These are phyloP conservation scores for Elachura formosa DNA, from an alignment of 2,113 vertebrate genomes.

Conservation along the genomic window DNA sequence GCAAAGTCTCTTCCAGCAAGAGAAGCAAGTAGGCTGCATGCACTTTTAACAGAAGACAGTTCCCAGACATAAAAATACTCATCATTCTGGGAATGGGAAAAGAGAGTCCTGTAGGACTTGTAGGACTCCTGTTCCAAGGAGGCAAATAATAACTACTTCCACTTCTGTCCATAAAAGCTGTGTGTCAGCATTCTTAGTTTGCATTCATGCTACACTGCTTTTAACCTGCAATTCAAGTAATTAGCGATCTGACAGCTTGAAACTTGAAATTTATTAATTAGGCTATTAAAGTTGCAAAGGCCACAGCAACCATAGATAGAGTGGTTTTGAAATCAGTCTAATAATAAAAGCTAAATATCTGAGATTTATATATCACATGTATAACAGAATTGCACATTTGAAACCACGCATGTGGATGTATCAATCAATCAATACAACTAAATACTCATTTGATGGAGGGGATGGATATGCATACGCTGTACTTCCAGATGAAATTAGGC, in stretches of 20 bases:
- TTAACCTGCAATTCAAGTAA: slow-evolving; percentile 54
- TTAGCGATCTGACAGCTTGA: slow-evolving; percentile 42
- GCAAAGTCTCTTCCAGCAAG: not conserved
- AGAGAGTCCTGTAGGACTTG: too few relatives aligned
- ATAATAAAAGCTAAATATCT: slow-evolving; percentile 12
- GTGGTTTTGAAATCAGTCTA: slow-evolving; percentile 21
- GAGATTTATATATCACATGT: not conserved
- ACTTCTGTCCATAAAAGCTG: not conserved
- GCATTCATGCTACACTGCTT: not conserved
- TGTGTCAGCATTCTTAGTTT: slow-evolving; percentile 15
- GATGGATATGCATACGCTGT: not conserved
- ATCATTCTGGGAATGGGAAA: not conserved
- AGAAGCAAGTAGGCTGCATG: not conserved
- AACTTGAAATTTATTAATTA: slow-evolving; percentile 54
- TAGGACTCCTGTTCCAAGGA: not conserved
- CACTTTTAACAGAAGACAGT: not conserved
- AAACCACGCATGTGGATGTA: not conserved
- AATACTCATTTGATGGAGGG: not conserved
- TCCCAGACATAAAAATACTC: not conserved
- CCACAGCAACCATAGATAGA: not conserved
- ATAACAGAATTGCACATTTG: not conserved
- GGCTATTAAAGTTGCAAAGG: slow-evolving; percentile 53
- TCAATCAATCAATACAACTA: not conserved
- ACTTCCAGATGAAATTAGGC: not conserved
- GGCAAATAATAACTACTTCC: not conserved